Conservation (phyloP, 1,140 invertebrate species). For the Cryptotermes secundus region DNA sequence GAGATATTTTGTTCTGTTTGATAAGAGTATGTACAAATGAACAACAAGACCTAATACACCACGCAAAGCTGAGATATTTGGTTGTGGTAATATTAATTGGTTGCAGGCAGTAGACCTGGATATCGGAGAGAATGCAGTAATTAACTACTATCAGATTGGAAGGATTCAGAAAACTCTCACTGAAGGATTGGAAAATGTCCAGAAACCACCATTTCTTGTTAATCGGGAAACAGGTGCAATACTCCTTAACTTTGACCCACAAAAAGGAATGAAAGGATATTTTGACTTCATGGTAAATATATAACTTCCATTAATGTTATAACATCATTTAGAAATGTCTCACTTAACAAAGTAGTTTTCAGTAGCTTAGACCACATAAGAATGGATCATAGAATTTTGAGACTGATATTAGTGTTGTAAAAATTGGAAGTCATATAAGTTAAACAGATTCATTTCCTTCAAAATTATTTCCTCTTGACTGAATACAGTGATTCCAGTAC, state of each 20-base stretch:
- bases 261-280: constrained; percentile 95
- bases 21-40: too few species aligned
- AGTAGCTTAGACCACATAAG: too few species aligned
- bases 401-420: too few species aligned
- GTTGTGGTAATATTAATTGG: not conserved
- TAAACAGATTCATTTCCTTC: too few species aligned
- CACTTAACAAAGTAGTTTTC: not conserved
- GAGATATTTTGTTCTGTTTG: too few species aligned
- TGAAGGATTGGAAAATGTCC: constrained; percentile 79
- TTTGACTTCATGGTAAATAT: constrained; percentile 81
- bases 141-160: constrained; percentile 77
- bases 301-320: not conserved
- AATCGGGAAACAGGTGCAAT: constrained; percentile 78
- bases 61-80: too few species aligned
- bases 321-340: too few species aligned
- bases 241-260: constrained; percentile 90
- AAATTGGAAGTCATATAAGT: too few species aligned
- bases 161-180: constrained; percentile 78
- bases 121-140: constrained; percentile 68
- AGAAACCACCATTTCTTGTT: constrained; percentile 77
- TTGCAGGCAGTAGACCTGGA: constrained; percentile 80
- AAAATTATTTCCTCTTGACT: too few species aligned
- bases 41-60: too few species aligned
- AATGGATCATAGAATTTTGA: too few species aligned
- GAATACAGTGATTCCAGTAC: too few species aligned